Percentiles rank a stretch among this genome's conserved stretches.
phyloP scores from a whole-genome alignment of 2,888 invertebrate genomes.

The Papilio demoleus region DNA sequence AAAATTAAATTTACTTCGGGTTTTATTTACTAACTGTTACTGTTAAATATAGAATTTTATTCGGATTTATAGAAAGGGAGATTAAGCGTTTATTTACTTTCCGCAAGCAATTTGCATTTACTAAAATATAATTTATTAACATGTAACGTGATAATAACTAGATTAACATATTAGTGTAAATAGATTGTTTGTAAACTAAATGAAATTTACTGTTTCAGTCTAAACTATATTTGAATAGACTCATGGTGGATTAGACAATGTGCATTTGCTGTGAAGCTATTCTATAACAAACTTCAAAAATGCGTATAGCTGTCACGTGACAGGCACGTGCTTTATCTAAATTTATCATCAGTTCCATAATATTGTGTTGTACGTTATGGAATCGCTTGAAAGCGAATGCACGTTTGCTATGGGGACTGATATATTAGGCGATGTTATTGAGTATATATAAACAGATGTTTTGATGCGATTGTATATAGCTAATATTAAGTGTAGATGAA shows the following conservation, averaged over 20 bases:
- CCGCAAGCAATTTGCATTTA: conserved; percentile 22
- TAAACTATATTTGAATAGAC: conserved; percentile 51
- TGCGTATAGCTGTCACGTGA: too few species aligned
- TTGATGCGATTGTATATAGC: conserved; percentile 68
- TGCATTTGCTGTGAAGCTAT: too few species aligned
- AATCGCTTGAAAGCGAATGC: too few species aligned
- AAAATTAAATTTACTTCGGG: neutral
- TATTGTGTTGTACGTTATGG: too few species aligned
- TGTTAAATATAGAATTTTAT: neutral
- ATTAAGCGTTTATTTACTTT: conserved; percentile 17
- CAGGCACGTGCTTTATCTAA: too few species aligned
- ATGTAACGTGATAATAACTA: conserved; percentile 83
- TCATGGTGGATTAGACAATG: conserved; percentile 52
- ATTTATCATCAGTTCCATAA: too few species aligned
- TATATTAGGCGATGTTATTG: conserved; percentile 56
- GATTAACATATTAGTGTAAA: conserved; percentile 72
- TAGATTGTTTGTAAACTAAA: conserved; percentile 66
- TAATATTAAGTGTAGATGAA: conserved; percentile 58
- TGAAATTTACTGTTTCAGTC: conserved; percentile 56
- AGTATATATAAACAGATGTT: conserved; percentile 50
- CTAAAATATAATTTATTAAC: conserved; percentile 57
- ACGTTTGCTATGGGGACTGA: too few species aligned
- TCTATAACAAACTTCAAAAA: too few species aligned
- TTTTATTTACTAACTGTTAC: neutral
- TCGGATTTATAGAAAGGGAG: conserved; percentile 22